Evolutionary conservation across 1,140 invertebrate genomes (phyloP).

Genomic region (Idris sp.): DNA sequence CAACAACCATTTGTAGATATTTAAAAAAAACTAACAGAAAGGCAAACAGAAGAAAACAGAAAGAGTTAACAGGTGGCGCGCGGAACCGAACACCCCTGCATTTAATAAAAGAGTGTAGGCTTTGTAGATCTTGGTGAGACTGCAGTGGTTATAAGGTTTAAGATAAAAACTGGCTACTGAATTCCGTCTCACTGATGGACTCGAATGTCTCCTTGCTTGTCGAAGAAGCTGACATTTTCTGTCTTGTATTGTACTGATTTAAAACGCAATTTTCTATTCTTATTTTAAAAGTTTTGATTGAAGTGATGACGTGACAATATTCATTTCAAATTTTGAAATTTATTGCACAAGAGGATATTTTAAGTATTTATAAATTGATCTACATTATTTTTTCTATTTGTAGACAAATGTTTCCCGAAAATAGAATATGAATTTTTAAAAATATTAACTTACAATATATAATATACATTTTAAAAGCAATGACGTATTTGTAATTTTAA

Average conservation of each 20-base stretch:
- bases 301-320: background rate
- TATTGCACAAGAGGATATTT: too few relatives aligned
- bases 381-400: too few relatives aligned
- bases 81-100: slow-evolving; percentile 72
- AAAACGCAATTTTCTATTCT: slow-evolving; percentile 43
- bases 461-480: too few relatives aligned
- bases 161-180: slow-evolving; percentile 72
- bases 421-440: too few relatives aligned
- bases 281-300: slow-evolving; percentile 6
- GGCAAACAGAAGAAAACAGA: slow-evolving; percentile 56
- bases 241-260: slow-evolving; percentile 41
- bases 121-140: slow-evolving; percentile 29
- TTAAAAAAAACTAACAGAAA: slow-evolving; percentile 37
- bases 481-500: too few relatives aligned
- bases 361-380: too few relatives aligned
- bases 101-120: slow-evolving; percentile 49
- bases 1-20: slow-evolving; percentile 49
- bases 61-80: slow-evolving; percentile 75
- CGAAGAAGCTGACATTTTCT: slow-evolving; percentile 39
- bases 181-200: slow-evolving; percentile 64
- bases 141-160: slow-evolving; percentile 46
- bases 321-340: background rate
- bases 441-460: too few relatives aligned
- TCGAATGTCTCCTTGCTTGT: slow-evolving; percentile 48
- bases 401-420: too few relatives aligned